Evolutionary conservation across 2,113 vertebrate genomes (phyloP).

Genomic region (Oenanthe oenanthe): DNA sequence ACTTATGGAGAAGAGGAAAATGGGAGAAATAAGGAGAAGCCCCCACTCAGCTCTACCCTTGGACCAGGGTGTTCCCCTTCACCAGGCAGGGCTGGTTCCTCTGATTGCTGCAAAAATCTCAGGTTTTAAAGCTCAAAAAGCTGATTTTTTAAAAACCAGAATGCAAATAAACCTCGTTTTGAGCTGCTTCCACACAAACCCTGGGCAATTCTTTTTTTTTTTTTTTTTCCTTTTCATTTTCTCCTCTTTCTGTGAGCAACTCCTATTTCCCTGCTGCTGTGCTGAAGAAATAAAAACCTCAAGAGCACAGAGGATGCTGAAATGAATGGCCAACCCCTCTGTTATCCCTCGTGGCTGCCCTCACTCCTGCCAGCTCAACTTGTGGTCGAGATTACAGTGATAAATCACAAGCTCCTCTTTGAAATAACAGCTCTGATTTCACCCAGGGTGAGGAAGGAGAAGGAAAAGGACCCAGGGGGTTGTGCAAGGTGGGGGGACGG

Average conservation of each 20-base stretch:
- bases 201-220: background rate
- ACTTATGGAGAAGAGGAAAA: background rate
- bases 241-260: background rate
- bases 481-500: background rate
- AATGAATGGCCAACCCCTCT: background rate
- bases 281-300: slow-evolving; percentile 41
- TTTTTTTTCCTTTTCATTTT: background rate
- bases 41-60: background rate
- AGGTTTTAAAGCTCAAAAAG: background rate
- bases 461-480: background rate
- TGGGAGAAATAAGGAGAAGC: background rate
- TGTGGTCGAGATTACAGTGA: slow-evolving; percentile 61
- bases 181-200: background rate
- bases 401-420: slow-evolving; percentile 67
- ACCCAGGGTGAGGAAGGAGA: background rate
- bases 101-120: background rate
- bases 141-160: background rate
- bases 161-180: background rate
- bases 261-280: background rate
- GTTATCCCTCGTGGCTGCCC: slow-evolving; percentile 40
- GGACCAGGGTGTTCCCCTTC: background rate
- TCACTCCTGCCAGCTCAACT: slow-evolving; percentile 60
- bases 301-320: slow-evolving; percentile 34
- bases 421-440: slow-evolving; percentile 70
- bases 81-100: background rate